These are phyloP conservation scores for Sisor rabdophorus DNA, from an alignment of 2,113 vertebrate genomes.

Conservation along the genomic window DNA sequence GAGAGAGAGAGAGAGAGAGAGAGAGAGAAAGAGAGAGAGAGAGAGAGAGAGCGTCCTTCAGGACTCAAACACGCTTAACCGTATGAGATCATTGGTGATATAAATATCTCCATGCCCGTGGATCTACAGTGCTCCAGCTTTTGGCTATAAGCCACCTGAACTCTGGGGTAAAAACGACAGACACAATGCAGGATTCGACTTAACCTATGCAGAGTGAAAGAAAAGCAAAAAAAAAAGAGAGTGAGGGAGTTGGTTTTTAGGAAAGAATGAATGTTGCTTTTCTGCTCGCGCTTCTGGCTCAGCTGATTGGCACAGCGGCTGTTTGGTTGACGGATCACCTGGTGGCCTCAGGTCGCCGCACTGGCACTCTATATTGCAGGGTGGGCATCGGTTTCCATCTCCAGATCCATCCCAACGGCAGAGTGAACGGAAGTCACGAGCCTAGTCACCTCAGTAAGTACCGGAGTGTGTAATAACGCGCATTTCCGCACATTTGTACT, in stretches of 20 bases:
- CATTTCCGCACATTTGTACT: not conserved
- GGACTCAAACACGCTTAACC: slow-evolving; percentile 69
- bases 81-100: slow-evolving; percentile 87
- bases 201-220: slow-evolving; percentile 58
- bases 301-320: slow-evolving; percentile 67
- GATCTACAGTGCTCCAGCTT: slow-evolving; percentile 58
- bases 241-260: slow-evolving; percentile 50
- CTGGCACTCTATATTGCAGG: slow-evolving; percentile 88
- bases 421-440: slow-evolving; percentile 92
- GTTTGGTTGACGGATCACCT: slow-evolving; percentile 64
- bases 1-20: slow-evolving; percentile 10
- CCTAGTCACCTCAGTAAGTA: slow-evolving; percentile 87
- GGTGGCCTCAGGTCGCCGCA: slow-evolving; percentile 80
- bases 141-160: slow-evolving; percentile 60
- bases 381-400: slow-evolving; percentile 97
- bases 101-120: slow-evolving; percentile 81
- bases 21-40: slow-evolving; percentile 60
- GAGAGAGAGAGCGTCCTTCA: slow-evolving; percentile 67
- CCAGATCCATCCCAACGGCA: slow-evolving; percentile 92
- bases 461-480: not conserved
- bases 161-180: slow-evolving; percentile 47
- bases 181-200: slow-evolving; percentile 70
- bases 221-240: not conserved
- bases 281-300: slow-evolving; percentile 73
- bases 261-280: slow-evolving; percentile 85